Evolutionary conservation across 2,113 vertebrate species (phyloP), one percentile per base, ranked within the genome.

Genomic region (Carassius carassius): DNA sequence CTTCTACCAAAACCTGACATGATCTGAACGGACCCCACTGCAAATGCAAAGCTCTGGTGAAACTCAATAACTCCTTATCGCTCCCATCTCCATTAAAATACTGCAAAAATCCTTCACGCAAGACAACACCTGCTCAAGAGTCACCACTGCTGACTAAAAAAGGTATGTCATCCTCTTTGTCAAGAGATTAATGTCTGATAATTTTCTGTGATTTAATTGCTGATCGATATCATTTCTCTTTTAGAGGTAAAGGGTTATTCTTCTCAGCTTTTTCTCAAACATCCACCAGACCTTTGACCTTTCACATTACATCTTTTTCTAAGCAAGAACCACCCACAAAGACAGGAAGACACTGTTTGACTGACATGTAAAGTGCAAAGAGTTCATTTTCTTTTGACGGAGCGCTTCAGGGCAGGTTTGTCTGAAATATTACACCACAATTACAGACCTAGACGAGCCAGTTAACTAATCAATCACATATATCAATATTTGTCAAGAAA

Each of bases 161-260:
- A 70, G 80, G 19, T 58, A 9, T 49, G 32, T 60, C 72, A 76
- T 54, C 72, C 86, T 92, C 92, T 93, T 92, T 91, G 90, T 93
- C 93, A 94, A 62, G 69, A 76, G 67, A 89, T 92, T 87, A 84
- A 67, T 88, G 86, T 90, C 90, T 72, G 35, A 72, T 72, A 0
- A 72, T 37, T 70, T 8, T 37, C 21, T 44, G 9, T 44, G 5
- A 74, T 8, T 23, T 25, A 25, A 75, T 35, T 69, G 16, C 16
- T 17, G 5, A 16, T 47, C 7, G 1, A 47, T 23, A 75, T 23
- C 0, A 47, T 29, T 75, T 75, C 13, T 49, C 13, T 17, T 41
- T 73, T 73, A 72, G 67, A 37, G 44, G 37, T 25, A 74, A 69
- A 29, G 92, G 92, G 91, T 93, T 91, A 93, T 69, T 35, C 35